These are phyloP conservation scores for Propithecus deckenii DNA, from an alignment of 2,797 vertebrate genomes.

Conservation along the genomic window DNA sequence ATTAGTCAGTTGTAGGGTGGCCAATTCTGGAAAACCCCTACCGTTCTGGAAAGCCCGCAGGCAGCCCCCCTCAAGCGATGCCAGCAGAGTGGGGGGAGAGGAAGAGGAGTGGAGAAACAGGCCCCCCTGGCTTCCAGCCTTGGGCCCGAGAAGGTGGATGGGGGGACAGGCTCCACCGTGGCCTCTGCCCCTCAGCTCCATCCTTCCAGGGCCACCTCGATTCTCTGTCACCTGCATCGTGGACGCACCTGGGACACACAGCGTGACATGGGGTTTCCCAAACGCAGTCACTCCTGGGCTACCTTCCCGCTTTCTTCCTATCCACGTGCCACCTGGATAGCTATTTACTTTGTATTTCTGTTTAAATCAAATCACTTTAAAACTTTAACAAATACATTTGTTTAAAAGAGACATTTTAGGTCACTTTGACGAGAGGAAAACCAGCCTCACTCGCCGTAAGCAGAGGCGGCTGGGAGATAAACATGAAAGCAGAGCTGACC, in stretches of 20 bases:
- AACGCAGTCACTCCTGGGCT: neutral
- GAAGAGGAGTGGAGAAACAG: neutral
- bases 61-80: neutral
- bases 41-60: conserved; percentile 15
- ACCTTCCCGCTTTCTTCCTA: neutral
- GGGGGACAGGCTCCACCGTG: rapidly evolving
- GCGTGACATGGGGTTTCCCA: neutral
- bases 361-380: neutral
- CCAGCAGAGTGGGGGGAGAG: rapidly evolving
- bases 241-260: neutral
- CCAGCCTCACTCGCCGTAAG: too few relatives aligned
- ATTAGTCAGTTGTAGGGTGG: neutral
- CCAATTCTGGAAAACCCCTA: conserved; percentile 19
- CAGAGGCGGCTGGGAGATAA: neutral
- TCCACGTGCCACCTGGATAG: neutral
- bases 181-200: neutral
- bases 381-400: neutral
- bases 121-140: neutral
- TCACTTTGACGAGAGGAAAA: neutral
- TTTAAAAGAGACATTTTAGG: neutral
- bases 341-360: neutral
- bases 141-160: neutral
- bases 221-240: neutral
- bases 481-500: neutral
- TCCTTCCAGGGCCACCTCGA: rapidly evolving